Evolutionary conservation across 1,140 invertebrate genomes (phyloP).

Genomic region (Kradibia gibbosae): DNA sequence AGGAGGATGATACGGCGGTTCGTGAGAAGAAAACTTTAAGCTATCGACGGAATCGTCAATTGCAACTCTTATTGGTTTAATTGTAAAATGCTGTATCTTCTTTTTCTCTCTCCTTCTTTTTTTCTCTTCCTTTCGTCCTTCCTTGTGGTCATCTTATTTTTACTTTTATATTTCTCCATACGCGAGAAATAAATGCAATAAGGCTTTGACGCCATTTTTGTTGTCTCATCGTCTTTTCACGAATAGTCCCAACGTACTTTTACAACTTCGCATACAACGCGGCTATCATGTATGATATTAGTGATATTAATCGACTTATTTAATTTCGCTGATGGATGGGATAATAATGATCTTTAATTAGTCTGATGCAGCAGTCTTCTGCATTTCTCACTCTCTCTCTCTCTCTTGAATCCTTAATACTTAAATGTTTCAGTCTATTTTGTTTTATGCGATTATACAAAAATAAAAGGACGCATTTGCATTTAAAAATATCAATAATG

Average conservation of each 20-base stretch:
- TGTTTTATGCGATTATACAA: background rate
- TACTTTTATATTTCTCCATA: background rate
- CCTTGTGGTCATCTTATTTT: no score
- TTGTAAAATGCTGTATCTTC: no score
- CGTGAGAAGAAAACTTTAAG: slow-evolving; percentile 58
- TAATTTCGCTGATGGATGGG: slow-evolving; percentile 47
- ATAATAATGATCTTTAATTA: slow-evolving; percentile 48
- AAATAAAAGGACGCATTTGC: background rate
- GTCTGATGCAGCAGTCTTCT: slow-evolving; percentile 37
- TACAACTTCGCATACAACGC: background rate
- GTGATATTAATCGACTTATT: background rate
- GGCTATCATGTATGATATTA: background rate
- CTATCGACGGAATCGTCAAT: slow-evolving; percentile 68
- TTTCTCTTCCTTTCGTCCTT: no score
- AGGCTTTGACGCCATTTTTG: slow-evolving; percentile 21
- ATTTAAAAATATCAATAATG: no score
- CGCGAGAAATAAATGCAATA: no score
- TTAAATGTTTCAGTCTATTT: background rate
- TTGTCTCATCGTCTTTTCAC: slow-evolving; percentile 42
- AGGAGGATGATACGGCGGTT: background rate
- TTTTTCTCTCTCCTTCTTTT: slow-evolving; percentile 23
- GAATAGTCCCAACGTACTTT: background rate
- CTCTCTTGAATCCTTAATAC: background rate
- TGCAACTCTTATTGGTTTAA: slow-evolving; percentile 60
- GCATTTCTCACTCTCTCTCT: background rate